Evolutionary conservation across 2,113 vertebrate genomes (phyloP), one percentile per base, ranked within the genome.

Genomic region (Coptodon rendalli): DNA sequence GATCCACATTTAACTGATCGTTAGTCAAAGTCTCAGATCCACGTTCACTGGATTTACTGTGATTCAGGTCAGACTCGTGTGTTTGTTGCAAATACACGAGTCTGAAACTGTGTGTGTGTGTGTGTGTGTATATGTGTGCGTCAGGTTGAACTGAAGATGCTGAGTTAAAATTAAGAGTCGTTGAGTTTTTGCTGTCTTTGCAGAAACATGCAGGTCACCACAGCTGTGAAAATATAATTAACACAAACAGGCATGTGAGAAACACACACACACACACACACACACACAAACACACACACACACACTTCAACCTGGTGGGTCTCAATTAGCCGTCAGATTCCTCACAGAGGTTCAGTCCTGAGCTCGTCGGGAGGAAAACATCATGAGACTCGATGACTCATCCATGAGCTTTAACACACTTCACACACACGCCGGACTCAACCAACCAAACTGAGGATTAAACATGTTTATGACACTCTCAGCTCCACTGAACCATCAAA

Each of bases 251-350:
- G 3, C 61, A 85, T 48, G 83, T 63, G 45, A 9, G 17, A 66
- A 66, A 63, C 54, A 52, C 43, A 34, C 34, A 34, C n/a, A 83
- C 80, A 53, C 38, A 76, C 24, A 24, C n/a, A 9, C 17, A 50
- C 4, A 54, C 22, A 54, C 2, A 24, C 5, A 66, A 29, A 56
- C 12, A 56, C 54, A 50, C 50, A 59, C 57, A 17, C 57, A n/a
- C 68, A 24, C 82, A 29, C 84, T 84, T 86, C 45, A 52, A 71
- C n/a, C 7, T 2, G 11, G 7, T n/a, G 29, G 6, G 10, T 7
- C 11, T 16, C 24, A 68, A 57, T 93, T 84, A 89, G 86, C 68
- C 27, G 29, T 17, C 4, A 85, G 7, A 91, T 92, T 92, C 87
- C 89, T 88, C 90, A 61, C 43, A 1, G 11, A 71, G 78, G 63